Evolutionary conservation across 92 coral and sea anemone species (phyloP).

Genomic region (Epizoanthus rinbou): DNA sequence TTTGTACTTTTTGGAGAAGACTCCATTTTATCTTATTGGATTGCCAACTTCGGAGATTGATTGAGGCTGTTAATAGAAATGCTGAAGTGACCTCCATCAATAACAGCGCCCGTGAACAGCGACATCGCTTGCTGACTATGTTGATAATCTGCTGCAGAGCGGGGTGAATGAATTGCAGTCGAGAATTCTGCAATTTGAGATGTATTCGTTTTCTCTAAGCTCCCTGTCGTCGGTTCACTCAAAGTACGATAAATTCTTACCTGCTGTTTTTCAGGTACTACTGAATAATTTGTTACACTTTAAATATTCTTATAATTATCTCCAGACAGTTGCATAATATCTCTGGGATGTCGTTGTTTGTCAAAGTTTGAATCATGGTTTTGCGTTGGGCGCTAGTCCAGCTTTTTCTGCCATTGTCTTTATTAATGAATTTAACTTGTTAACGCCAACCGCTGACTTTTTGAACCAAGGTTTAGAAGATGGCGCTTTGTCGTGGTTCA

Average conservation of each 20-base stretch:
- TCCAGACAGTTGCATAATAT: constrained; percentile 62
- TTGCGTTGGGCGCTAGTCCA: constrained; percentile 6
- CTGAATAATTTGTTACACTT: constrained; percentile 58
- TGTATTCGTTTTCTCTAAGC: too few relatives aligned
- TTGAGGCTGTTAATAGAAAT: too few relatives aligned
- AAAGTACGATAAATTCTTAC: too few relatives aligned
- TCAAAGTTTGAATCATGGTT: constrained; percentile 8
- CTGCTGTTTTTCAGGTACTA: constrained; percentile 55
- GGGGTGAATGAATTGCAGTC: constrained; percentile 42
- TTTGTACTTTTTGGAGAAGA: too few relatives aligned
- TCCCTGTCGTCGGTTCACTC: too few relatives aligned
- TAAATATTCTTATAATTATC: constrained; percentile 66
- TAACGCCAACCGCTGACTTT: constrained; percentile 42
- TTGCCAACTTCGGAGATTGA: background rate
- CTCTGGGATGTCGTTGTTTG: constrained; percentile 49
- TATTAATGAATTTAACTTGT: constrained; percentile 44
- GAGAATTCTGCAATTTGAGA: too few relatives aligned
- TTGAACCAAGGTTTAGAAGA: constrained; percentile 55
- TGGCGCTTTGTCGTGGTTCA: constrained; percentile 41
- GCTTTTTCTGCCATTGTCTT: constrained; percentile 47
- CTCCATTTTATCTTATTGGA: too few relatives aligned
- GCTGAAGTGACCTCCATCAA: too few relatives aligned
- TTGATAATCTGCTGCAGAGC: constrained; percentile 44
- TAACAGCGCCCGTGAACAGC: constrained; percentile 28
- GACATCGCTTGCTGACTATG: constrained; percentile 54